Conservation (phyloP, 2,797 vertebrate species). For the Bucorvus abyssinicus region DNA sequence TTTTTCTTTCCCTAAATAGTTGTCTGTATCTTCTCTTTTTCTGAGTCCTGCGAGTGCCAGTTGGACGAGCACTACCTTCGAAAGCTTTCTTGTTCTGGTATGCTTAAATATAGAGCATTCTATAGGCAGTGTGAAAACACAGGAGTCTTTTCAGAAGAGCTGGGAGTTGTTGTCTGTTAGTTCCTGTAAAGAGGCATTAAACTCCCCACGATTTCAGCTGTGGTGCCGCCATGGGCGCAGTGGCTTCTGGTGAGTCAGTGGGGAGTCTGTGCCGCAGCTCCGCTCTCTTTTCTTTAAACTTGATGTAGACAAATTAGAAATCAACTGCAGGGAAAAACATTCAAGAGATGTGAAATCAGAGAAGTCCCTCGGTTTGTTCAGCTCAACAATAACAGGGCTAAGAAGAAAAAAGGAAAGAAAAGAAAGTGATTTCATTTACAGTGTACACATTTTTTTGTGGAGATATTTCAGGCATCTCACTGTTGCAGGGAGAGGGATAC, state of each 20-base stretch:
- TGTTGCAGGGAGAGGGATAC: neutral
- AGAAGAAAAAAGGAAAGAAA: accelerated
- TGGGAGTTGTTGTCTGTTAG: neutral
- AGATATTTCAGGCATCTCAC: neutral
- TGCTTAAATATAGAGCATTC: neutral
- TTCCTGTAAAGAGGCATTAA: neutral
- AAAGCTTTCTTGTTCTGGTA: neutral
- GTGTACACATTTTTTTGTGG: neutral
- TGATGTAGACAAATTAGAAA: neutral
- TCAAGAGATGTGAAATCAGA: neutral
- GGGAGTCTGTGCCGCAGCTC: neutral
- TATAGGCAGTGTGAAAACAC: neutral
- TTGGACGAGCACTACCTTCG: neutral
- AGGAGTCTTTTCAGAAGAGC: neutral
- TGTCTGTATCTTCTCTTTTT: neutral
- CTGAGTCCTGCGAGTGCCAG: neutral
- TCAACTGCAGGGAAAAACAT: neutral
- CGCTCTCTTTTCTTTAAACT: neutral
- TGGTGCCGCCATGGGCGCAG: neutral
- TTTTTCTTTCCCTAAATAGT: neutral
- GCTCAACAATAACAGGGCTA: neutral
- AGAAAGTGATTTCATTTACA: neutral
- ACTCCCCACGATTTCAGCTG: neutral
- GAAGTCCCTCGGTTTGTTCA: neutral
- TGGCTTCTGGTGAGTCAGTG: neutral